A percentile compares a stretch with the other conserved stretches of the same genome.
Evolutionary conservation across 2,888 invertebrate genomes (phyloP).

Genomic region (Leptura quadrifasciata): DNA sequence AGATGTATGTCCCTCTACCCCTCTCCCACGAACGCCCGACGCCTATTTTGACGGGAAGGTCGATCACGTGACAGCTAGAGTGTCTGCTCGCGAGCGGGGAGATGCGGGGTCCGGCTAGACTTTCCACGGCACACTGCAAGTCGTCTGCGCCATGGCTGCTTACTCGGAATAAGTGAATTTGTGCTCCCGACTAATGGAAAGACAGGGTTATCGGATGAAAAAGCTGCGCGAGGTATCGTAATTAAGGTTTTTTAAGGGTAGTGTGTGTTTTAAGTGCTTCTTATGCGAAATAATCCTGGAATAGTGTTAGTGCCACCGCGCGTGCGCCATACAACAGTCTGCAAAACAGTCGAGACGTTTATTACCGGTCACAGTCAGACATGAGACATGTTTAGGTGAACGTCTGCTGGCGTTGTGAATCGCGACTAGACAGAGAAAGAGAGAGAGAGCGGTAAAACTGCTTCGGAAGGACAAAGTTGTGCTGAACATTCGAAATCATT

Average conservation of each 20-base stretch:
- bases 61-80: conserved; percentile 82
- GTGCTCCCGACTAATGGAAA: neutral
- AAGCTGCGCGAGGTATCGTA: conserved; percentile 16
- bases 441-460: conserved; percentile 53
- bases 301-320: conserved; percentile 46
- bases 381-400: conserved; percentile 56
- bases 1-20: conserved; percentile 39
- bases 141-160: conserved; percentile 51
- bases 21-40: conserved; percentile 61
- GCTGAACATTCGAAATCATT: conserved; percentile 49
- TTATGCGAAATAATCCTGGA: conserved; percentile 50
- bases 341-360: conserved; percentile 70
- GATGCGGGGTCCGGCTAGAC: conserved; percentile 76
- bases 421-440: conserved; percentile 56
- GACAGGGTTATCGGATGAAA: neutral
- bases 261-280: conserved; percentile 37
- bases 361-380: conserved; percentile 60
- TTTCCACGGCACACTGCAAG: conserved; percentile 70
- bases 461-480: conserved; percentile 42
- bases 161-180: conserved; percentile 45
- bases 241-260: conserved; percentile 28
- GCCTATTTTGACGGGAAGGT: conserved; percentile 90
- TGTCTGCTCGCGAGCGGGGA: conserved; percentile 62
- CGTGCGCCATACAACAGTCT: conserved; percentile 66
- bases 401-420: conserved; percentile 46